Conservation (phyloP, 2,797 vertebrate species). For the Pitangus sulphuratus region DNA sequence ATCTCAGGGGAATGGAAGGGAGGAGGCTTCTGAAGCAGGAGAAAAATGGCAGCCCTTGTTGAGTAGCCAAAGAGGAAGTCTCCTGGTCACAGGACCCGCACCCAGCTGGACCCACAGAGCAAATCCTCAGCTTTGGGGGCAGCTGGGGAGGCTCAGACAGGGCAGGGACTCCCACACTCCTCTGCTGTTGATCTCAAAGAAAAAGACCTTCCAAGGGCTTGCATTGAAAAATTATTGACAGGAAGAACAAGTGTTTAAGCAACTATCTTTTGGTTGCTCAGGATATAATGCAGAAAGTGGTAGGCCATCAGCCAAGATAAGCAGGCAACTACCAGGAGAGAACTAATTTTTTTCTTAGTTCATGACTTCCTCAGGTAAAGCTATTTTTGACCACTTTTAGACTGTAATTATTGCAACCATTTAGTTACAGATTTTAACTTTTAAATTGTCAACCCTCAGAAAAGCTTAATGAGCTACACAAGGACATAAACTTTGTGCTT, state of each 20-base stretch:
- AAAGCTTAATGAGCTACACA: not conserved
- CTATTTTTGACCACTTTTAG: not conserved
- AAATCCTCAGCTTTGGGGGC: accelerated
- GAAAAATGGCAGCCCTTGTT: not conserved
- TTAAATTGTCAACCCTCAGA: not conserved
- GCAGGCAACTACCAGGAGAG: not conserved
- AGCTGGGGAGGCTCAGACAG: not conserved
- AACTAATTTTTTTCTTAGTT: not conserved
- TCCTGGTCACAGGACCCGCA: not conserved
- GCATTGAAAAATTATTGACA: not conserved
- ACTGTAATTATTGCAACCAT: not conserved
- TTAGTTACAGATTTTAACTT: constrained; percentile 3
- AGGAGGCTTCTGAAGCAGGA: not conserved
- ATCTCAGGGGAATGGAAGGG: not conserved
- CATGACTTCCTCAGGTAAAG: not conserved
- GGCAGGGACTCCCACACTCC: accelerated
- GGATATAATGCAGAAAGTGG: not conserved
- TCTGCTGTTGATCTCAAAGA: not conserved
- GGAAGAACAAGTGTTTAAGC: not conserved
- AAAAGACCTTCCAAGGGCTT: not conserved
- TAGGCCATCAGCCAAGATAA: not conserved
- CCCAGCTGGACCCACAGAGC: accelerated
- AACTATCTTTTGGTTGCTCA: not conserved
- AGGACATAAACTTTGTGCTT: not conserved
- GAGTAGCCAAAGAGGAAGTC: not conserved